phyloP scores from a whole-genome alignment of 2,888 invertebrate species.

The Plemyria rubiginata region DNA sequence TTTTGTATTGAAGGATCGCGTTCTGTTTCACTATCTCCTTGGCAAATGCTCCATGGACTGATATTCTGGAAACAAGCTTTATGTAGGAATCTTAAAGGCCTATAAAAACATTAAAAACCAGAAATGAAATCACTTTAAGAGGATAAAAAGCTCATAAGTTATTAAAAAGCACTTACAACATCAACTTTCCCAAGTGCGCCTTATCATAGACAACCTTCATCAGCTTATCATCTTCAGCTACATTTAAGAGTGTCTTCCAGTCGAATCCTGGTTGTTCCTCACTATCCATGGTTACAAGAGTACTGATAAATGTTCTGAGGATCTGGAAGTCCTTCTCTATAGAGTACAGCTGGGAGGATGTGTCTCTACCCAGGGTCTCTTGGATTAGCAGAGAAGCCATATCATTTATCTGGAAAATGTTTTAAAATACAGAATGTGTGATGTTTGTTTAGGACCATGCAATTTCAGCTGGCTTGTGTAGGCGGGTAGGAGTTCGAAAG shows the following conservation, averaged over 20 bases:
- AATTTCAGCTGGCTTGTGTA: no score
- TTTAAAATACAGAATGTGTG: not conserved
- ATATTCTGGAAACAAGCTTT: slow-evolving; percentile 59
- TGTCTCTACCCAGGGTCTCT: slow-evolving; percentile 76
- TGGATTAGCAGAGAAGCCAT: slow-evolving; percentile 76
- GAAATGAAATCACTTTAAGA: no score
- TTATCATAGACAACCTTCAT: slow-evolving; percentile 59
- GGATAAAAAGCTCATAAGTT: no score
- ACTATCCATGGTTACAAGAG: slow-evolving; percentile 51
- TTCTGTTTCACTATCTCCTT: slow-evolving; percentile 78
- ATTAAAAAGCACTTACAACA: no score
- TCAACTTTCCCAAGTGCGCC: slow-evolving; percentile 63
- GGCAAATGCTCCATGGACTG: slow-evolving; percentile 75
- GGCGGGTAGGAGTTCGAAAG: not conserved
- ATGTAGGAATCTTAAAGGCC: no score
- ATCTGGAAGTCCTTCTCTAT: slow-evolving; percentile 67
- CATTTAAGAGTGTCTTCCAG: slow-evolving; percentile 61
- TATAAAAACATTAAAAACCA: no score
- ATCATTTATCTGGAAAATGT: slow-evolving; percentile 66
- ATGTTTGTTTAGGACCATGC: not conserved
- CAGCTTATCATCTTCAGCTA: slow-evolving; percentile 58
- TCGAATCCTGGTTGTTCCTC: slow-evolving; percentile 46
- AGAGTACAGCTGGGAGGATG: slow-evolving; percentile 63
- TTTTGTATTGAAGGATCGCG: slow-evolving; percentile 68
- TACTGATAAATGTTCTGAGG: slow-evolving; percentile 62